Evolutionary conservation across 2,888 invertebrate species (phyloP), one percentile per base, ranked within the genome.

Genomic region (Hirtodrosophila duncani): DNA sequence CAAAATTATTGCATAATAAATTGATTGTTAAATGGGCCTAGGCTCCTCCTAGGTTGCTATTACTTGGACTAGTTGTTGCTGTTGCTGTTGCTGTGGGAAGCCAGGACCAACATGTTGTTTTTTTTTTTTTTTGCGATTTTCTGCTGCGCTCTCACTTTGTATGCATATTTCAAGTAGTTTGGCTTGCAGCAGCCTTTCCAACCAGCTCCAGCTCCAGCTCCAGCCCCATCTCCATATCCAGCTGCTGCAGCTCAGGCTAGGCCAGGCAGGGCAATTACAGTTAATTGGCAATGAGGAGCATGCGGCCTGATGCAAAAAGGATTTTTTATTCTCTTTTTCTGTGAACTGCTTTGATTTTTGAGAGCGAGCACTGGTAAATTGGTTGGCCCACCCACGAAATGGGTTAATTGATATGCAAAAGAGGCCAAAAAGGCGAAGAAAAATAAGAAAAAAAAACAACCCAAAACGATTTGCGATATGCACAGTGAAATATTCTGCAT

Each of bases 1-100:
- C 60, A 51, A 68, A 70, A 71, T 65, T 81, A 81, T 81, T 59
- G 50, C 42, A 56, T 60, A 81, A 71, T 77, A 81, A 81, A 82
- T 81, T 79, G 81, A 74, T 82, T 82, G 75, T 82, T 77, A 79
- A 82, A 81, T 69, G 63, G 66, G 39, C 53, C 46, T 26, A 50
- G 50, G 30, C 42, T 29, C 9, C 17, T 6, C 20, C 17, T 24
- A 17, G 27, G 27, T 29, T 30, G 48, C 29, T 45, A 34, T 45
- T 45, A 46, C 27, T 33, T 26, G 46, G 16, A 43, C 24, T 45
- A 11, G 21, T 11, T 10, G 8, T 9, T 2, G 3, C 23, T 13
- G 2, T 5, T 7, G 20, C 23, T n/a, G n/a, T 21, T 21, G 18
- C 34, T 21, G 21, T 2, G 20, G 23, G 13, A 42, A 31, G 10